phyloP scores from a whole-genome alignment of 2,113 vertebrate species.

The Haemorhous mexicanus region DNA sequence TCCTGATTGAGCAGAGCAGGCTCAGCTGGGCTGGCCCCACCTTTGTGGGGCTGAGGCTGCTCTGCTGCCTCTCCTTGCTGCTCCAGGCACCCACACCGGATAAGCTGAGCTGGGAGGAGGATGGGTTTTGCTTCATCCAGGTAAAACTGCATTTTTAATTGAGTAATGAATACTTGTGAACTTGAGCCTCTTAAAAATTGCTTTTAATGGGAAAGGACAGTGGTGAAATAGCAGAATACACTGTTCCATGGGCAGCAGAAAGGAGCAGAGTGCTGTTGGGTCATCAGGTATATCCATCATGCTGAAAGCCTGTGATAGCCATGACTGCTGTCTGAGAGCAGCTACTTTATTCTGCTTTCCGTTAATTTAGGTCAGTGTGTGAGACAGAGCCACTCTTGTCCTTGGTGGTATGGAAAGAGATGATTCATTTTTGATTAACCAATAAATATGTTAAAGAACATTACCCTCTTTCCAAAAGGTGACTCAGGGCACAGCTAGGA shows the following conservation, averaged over 20 bases:
- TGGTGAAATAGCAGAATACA: background rate
- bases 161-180: background rate
- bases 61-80: background rate
- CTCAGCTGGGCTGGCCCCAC: background rate
- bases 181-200: background rate
- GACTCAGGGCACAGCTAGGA: background rate
- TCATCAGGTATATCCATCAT: background rate
- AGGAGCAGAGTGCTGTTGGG: background rate
- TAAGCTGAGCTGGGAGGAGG: background rate
- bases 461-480: background rate
- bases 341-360: background rate
- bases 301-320: background rate
- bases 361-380: background rate
- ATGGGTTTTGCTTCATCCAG: fast-evolving
- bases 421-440: background rate
- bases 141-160: background rate
- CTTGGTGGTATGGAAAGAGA: background rate
- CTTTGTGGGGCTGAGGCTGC: background rate
- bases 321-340: background rate
- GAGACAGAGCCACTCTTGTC: background rate
- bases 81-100: fast-evolving
- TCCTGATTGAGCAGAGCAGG: background rate
- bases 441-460: slow-evolving; percentile 5
- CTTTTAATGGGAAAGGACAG: background rate
- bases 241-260: background rate